Base-by-base conservation (phyloP, 2,113 vertebrate genomes). In the Diglossa brunneiventris region DNA sequence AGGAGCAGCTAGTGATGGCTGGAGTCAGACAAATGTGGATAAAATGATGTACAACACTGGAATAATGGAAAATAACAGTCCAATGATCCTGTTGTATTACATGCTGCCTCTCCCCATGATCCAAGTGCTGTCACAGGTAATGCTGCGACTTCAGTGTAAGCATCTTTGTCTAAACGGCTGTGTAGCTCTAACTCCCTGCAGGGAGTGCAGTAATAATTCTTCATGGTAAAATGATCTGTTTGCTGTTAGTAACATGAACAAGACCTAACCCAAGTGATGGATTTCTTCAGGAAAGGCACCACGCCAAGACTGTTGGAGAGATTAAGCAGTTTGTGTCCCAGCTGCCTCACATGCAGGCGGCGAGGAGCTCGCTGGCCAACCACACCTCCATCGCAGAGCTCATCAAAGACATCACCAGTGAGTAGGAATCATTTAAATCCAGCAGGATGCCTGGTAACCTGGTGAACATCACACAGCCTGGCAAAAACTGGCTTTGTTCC, bases 271-370 rank as follows among this genome's bases (percentile, higher is more conserved):
- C 27, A 11, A 37, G 52, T 2, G 6, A 52, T 6, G 15, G 88
- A 28, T 97, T 74, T 50, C 39, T 93, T 26, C 95, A 99, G 99
- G 99, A 99, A 50, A 98, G 99, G 47, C 99, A 99, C 95, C 99
- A 99, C 0, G 99, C 99, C 1, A 99, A 99, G 97, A 99, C 99
- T 0, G 99, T 99, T 16, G 99, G 99, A 7, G 99, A 99, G 97
- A 99, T 99, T 63, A 99, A 99, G 97, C 99, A 99, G 97, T 99
- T 99, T 90, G 99, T 99, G 31, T 99, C 99, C 0, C 99, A 99
- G 98, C 50, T 99, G 95, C 99, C 99, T 8, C 99, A 99, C 97
- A 99, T 99, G 99, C 99, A 99, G 96, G 99, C 99, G 1, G 99
- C 99, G 3, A 97, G 99, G 30, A 98, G 98, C 88, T 99, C 99